A percentile compares a stretch with the other conserved stretches of the same genome.
These are phyloP conservation scores for Zaprionus camerounensis DNA, from an alignment of 1,140 invertebrate species.

Conservation along the genomic window DNA sequence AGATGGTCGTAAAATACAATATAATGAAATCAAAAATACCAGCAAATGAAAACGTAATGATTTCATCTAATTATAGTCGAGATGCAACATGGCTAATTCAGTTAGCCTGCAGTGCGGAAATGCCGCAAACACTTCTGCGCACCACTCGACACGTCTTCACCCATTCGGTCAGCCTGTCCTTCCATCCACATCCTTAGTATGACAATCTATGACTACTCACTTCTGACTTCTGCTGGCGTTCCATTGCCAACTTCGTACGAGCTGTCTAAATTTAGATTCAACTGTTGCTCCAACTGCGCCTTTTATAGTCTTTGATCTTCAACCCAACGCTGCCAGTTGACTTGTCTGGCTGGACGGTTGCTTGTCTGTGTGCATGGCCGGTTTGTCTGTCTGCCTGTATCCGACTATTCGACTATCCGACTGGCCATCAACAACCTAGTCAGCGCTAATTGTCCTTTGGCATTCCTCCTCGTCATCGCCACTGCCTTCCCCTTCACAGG, in stretches of 20 bases:
- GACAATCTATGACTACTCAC: constrained; percentile 68
- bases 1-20: constrained; percentile 61
- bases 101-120: constrained; percentile 76
- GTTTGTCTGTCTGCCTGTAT: not conserved
- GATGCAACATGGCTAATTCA: constrained; percentile 68
- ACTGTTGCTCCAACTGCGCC: constrained; percentile 59
- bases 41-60: constrained; percentile 78
- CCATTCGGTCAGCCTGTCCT: constrained; percentile 24
- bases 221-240: constrained; percentile 41
- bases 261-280: constrained; percentile 76
- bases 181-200: constrained; percentile 53
- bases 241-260: constrained; percentile 33
- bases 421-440: constrained; percentile 53
- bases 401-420: constrained; percentile 36
- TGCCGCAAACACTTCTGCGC: constrained; percentile 67
- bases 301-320: constrained; percentile 80
- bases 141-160: constrained; percentile 52
- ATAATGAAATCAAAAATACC: constrained; percentile 75
- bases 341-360: not conserved
- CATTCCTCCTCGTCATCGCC: constrained; percentile 72
- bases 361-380: not conserved
- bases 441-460: constrained; percentile 77
- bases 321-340: constrained; percentile 42
- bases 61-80: constrained; percentile 78
- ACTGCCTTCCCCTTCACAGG: not conserved